These are phyloP conservation scores for Acrocephalus scirpaceus DNA, from an alignment of 2,797 vertebrate species.

Conservation along the genomic window DNA sequence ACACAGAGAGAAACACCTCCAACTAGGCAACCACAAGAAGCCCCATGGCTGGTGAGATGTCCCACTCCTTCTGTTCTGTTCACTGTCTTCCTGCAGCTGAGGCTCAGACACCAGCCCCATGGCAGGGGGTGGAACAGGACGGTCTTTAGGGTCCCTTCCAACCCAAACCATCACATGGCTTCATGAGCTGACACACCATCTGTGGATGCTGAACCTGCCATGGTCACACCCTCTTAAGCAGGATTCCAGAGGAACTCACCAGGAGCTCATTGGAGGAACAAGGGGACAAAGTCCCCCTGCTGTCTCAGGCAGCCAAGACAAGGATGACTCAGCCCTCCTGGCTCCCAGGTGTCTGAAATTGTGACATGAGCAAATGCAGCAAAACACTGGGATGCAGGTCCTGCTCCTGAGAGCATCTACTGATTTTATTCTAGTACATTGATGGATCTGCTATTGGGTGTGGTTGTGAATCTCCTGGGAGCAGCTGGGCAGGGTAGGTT, in stretches of 20 bases:
- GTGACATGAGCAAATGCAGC: background rate
- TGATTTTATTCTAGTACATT: background rate
- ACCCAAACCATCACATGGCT: background rate
- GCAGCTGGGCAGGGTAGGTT: background rate
- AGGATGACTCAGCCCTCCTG: background rate
- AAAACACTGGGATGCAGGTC: background rate
- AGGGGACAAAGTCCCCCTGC: background rate
- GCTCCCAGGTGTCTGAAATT: background rate
- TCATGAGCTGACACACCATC: background rate
- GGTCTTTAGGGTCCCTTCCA: background rate
- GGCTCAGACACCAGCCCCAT: background rate
- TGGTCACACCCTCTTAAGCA: fast-evolving
- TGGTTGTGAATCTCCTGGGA: background rate
- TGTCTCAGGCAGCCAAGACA: background rate
- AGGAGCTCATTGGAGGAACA: background rate
- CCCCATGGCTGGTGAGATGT: background rate
- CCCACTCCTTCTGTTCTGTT: background rate
- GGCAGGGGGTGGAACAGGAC: background rate
- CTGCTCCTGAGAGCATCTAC: background rate
- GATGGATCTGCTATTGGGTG: background rate
- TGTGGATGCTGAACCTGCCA: fast-evolving
- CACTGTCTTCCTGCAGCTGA: background rate
- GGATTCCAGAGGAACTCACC: background rate
- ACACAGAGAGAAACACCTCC: background rate
- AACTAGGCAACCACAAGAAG: fast-evolving